Evolutionary conservation across 1,140 invertebrate species (phyloP), one percentile per base, ranked within the genome.

Genomic region (Phthorimaea operculella): DNA sequence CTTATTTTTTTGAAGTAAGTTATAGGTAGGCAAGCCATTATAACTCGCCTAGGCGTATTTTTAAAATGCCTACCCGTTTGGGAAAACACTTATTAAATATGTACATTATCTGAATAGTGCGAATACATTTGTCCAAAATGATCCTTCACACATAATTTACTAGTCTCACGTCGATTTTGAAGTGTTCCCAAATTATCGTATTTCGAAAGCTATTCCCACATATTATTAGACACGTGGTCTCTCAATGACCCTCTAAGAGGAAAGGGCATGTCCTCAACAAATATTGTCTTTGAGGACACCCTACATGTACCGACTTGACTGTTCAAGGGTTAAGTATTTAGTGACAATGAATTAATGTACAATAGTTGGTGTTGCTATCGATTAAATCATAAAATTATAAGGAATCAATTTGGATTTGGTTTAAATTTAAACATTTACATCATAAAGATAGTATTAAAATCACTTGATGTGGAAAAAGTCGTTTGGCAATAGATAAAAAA

Each of bases 271-370:
- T 76, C 74, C 75, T 78, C 69, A 68, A 69, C 76, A 76, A 82
- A 82, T 79, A 82, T 82, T 82, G 76, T 82, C 75, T 72, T 74
- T 79, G 75, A 82, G 79, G 79, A 76, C 75, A 68, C 74, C 63
- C 66, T 66, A 68, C 58, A 52, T 52, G 57, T 17, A 62, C 57
- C 54, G 58, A 63, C 67, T 73, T 71, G 71, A 74, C 66, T 66
- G 66, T 68, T 73, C 66, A 72, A 68, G 67, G 64, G 69, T 66
- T 68, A 60, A 70, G 55, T 64, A 61, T 67, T 53, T 58, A 59
- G 63, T 62, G 59, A 57, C 62, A 58, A 53, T 61, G 58, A 61
- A 36, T 61, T 59, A 61, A 36, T 61, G 61, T 54, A 59, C 56
- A 44, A 58, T 61, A 60, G 55, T 62, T 55, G 55, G 28, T 55